Base-by-base conservation (phyloP, 2,888 invertebrate species). In the Eretmocerus hayati region DNA sequence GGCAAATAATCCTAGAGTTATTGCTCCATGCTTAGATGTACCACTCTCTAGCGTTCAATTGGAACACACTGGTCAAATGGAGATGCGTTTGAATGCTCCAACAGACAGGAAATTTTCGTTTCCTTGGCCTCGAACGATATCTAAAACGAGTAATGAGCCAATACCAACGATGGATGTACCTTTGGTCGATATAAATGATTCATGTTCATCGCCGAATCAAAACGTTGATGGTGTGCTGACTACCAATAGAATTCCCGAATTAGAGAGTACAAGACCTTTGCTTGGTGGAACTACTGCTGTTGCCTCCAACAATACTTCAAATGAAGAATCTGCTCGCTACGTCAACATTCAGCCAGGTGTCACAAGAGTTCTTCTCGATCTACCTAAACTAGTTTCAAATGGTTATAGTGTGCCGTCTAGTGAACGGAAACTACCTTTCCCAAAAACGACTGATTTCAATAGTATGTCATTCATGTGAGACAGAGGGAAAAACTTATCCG, bases 11-110 rank as follows among this genome's bases (percentile, higher is more conserved):
- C 85, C 87, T 15, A 79, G 84, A 5, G 78, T 92, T 46, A 74
- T 93, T 42, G 73, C 81, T 19, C 89, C 92, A 1, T 86, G 87
- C 62, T 75, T 90, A 31, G 90, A 90, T 64, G 80, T 81, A 54
- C 89, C 85, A 41, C 75, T 81, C 48, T 80, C 83, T 37, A 83
- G 86, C 51, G 83, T 90, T 42, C 83, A 85, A 65, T 77, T 87
- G 59, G 84, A 84, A 54, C 81, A 83, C 61, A 78, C 78, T 0
- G 80, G 77, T 42, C 77, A 80, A 42, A 61, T 80, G 42, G 80
- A 81, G 52, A 69, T 78, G 56, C 72, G 75, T 23, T 62, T 77
- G 13, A 49, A 43, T 13, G 71, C 75, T 0, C 67, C 72, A 37
- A 68, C 69, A 26, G 66, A 72, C 48, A 63, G 75, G 5, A 76